Percentiles rank a stretch among this genome's conserved stretches.
phyloP scores from a whole-genome alignment of 2,888 invertebrate species.

The Iselma pallidipennis region DNA sequence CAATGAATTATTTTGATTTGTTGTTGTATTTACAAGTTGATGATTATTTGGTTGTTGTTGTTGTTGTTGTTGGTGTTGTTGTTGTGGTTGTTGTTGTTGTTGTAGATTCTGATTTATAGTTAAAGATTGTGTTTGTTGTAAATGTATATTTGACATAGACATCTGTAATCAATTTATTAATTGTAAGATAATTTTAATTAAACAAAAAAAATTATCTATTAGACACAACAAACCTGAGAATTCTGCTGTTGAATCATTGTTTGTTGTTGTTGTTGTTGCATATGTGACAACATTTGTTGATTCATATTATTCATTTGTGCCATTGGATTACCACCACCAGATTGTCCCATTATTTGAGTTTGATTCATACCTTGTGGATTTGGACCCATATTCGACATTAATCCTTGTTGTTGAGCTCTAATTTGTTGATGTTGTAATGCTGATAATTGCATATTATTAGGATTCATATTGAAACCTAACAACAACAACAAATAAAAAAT shows the following conservation, averaged over 20 bases:
- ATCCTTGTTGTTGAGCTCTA: constrained; percentile 53
- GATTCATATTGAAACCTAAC: constrained; percentile 43
- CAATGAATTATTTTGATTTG: constrained; percentile 49
- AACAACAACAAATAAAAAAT: constrained; percentile 5
- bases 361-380: constrained; percentile 37
- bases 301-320: constrained; percentile 54
- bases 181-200: not conserved
- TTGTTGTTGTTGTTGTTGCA: constrained; percentile 60
- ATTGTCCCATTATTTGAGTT: constrained; percentile 45
- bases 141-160: constrained; percentile 68
- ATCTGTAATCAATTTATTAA: constrained; percentile 52
- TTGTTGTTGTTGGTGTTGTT: constrained; percentile 42
- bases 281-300: constrained; percentile 58
- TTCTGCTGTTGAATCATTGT: constrained; percentile 57
- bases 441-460: constrained; percentile 49
- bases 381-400: constrained; percentile 50
- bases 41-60: constrained; percentile 40
- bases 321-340: constrained; percentile 44
- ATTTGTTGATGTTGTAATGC: constrained; percentile 58
- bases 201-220: constrained; percentile 12
- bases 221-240: constrained; percentile 48
- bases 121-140: constrained; percentile 71
- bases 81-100: constrained; percentile 41
- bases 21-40: constrained; percentile 47
- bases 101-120: constrained; percentile 56